Evolutionary conservation across 2,113 vertebrate genomes (phyloP), one percentile per base, ranked within the genome.

Genomic region (Gavia stellata): DNA sequence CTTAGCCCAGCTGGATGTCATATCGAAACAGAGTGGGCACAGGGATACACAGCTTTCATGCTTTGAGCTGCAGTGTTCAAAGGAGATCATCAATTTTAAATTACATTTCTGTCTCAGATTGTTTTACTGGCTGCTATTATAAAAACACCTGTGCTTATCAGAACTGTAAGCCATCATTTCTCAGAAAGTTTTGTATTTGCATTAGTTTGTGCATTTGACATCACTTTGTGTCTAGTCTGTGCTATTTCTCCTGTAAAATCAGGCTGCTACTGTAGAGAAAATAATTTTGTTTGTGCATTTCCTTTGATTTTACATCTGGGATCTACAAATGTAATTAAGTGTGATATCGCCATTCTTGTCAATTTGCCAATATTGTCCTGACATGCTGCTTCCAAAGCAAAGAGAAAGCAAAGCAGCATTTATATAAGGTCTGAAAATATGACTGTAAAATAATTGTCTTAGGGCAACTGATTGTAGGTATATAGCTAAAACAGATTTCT

Each of bases 1-100:
- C 93, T 95, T 81, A 96, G 74, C 73, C 73, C 81, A 92, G 81
- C 70, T 91, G 89, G 70, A 71, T 75, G 36, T 56, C 73, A 20
- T 92, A 81, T 68, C 1, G 11, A 92, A 94, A 75, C 77, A 77
- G 77, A 78, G 23, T 38, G 71, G 74, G 62, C 40, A 78, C 52
- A 88, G 38, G 36, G 20, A 71, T 55, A 72, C 47, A 47, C 29
- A 88, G 81, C n/a, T 94, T 94, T 67, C 52, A 52, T 61, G 47
- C 21, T 96, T 94, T 87, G 47, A 92, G 40, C 36, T 85, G 31
- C 70, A 63, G 20, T 29, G 31, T 91, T 81, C 65, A 92, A 92
- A 95, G 42, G 19, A 81, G 14, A 68, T n/a, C 5, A 91, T 87
- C 2, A 52, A 82, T 79, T 92, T 91, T 68, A 87, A 87, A 96